phyloP scores from a whole-genome alignment of 2,888 invertebrate genomes.

The Drosophila kanekoi region DNA sequence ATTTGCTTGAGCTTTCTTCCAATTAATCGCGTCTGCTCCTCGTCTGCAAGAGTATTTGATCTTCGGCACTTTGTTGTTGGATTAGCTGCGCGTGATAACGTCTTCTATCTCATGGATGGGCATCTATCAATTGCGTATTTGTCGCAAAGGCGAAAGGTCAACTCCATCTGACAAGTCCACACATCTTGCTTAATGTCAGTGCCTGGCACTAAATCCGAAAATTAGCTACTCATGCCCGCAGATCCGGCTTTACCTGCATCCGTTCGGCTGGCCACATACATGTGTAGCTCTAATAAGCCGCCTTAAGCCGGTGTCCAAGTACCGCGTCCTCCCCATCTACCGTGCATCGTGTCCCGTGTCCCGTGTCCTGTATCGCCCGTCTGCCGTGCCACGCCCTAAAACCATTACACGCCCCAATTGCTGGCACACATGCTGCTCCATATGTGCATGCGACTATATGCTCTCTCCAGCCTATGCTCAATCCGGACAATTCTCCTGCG shows the following conservation, averaged over 20 bases:
- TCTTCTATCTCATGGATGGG: not conserved
- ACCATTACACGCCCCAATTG: conserved; percentile 61
- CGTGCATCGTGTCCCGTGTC: not conserved
- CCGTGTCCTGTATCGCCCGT: not conserved
- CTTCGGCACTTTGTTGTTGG: too few species aligned
- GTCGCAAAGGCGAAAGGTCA: conserved; percentile 38
- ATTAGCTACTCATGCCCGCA: conserved; percentile 47
- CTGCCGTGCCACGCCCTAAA: conserved; percentile 16
- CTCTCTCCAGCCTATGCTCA: conserved; percentile 20
- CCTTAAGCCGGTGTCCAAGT: conserved; percentile 66
- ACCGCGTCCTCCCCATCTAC: not conserved
- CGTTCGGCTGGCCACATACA: conserved; percentile 46
- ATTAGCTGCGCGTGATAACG: not conserved
- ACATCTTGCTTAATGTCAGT: conserved; percentile 28
- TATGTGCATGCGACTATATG: conserved; percentile 2
- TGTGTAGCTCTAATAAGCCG: conserved; percentile 63
- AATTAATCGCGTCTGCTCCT: too few species aligned
- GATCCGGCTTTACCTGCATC: conserved; percentile 30
- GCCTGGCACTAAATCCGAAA: conserved; percentile 44
- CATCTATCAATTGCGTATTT: conserved; percentile 31
- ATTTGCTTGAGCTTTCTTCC: too few species aligned
- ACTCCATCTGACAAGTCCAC: conserved; percentile 41
- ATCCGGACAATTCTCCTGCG: conserved; percentile 32
- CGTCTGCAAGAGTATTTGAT: too few species aligned
- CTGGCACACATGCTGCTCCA: conserved; percentile 29